Evolutionary conservation across 2,888 invertebrate genomes (phyloP), one percentile per base, ranked within the genome.

Genomic region (Calameuta filiformis): DNA sequence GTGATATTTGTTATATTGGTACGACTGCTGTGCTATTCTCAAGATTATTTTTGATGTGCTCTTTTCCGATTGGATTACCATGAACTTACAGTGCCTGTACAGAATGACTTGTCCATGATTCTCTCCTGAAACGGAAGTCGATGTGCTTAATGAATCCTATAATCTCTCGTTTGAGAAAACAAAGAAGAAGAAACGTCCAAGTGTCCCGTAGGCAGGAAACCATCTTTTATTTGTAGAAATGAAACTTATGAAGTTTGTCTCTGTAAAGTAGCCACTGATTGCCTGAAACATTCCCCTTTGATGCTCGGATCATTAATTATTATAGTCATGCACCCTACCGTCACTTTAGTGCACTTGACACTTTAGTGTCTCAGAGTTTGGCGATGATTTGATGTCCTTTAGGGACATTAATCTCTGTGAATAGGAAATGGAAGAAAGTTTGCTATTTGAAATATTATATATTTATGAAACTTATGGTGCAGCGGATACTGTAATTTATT

Each of bases 1-100:
- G 87, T 90, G 89, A 90, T 90, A 89, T 80, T 80, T 75, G 76
- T 68, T 79, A n/a, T 11, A 74, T n/a, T 74, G 34, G 68, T 37
- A 75, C 30, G 30, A 12, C 15, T 35, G 11, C 12, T 30, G 35
- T 35, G 31, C 35, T 74, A 35, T 35, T 74, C 15, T 33, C 11
- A 12, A 30, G 1, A 15, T 33, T 30, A n/a, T 37, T 37, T 69
- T 69, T 68, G 56, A 73, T 75, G 12, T 23, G 30, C 33, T 40
- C 56, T 56, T 56, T 56, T 56, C 56, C 56, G 56, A 56, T 56
- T 56, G 34, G 71, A 71, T 34, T 30, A 12, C 31, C 11, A 34
- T 31, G 34, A 71, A 11, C 34, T 71, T 71, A 15, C 34, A 71
- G 34, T 31, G 31, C 31, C 31, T 71, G 71, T 31, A 30, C 34